Evolutionary conservation across 2,888 invertebrate genomes (phyloP).

Genomic region (Apamea sordens): DNA sequence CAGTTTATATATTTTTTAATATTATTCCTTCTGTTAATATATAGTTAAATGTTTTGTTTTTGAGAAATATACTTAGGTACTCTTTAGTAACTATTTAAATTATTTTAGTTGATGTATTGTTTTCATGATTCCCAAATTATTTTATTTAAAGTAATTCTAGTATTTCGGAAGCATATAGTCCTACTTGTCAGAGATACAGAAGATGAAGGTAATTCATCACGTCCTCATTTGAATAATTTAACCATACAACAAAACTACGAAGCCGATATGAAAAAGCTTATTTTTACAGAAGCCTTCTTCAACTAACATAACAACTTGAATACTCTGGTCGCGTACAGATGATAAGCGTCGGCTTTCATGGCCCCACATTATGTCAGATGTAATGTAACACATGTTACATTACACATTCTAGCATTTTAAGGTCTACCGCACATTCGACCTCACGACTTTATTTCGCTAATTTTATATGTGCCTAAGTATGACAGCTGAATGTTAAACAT

Average conservation of each 20-base stretch:
- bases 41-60: too few species aligned
- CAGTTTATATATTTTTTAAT: neutral
- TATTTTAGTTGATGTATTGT: neutral
- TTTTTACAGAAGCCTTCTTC: slow-evolving; percentile 44
- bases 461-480: slow-evolving; percentile 26
- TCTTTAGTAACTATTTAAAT: too few species aligned
- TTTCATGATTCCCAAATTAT: neutral
- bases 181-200: neutral
- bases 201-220: slow-evolving; percentile 22
- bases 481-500: slow-evolving; percentile 31
- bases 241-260: slow-evolving; percentile 14
- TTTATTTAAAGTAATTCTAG: neutral
- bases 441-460: slow-evolving; percentile 39
- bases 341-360: slow-evolving; percentile 71
- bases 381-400: slow-evolving; percentile 61
- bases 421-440: slow-evolving; percentile 41
- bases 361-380: slow-evolving; percentile 65
- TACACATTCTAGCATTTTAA: slow-evolving; percentile 42
- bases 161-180: neutral
- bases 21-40: too few species aligned
- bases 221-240: slow-evolving; percentile 34
- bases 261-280: neutral
- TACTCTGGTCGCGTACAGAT: slow-evolving; percentile 72
- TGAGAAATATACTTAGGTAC: too few species aligned
- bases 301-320: slow-evolving; percentile 49